Percentiles rank a stretch among this genome's conserved stretches.
These are phyloP conservation scores for Tor tambroides DNA, from an alignment of 2,113 vertebrate genomes.

Conservation along the genomic window DNA sequence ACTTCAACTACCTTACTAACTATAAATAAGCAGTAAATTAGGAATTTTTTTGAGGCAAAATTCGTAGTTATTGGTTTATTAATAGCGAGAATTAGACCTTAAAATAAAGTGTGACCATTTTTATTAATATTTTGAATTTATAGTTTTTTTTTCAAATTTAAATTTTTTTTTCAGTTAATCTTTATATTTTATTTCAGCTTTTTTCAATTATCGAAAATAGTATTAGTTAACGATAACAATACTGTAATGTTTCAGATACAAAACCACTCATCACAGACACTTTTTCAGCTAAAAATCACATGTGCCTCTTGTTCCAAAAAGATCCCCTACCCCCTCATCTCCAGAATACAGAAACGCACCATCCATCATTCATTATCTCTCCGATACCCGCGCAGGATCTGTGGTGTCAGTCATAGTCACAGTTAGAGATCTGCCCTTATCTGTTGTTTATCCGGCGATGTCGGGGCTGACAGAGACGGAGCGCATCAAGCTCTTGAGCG, in stretches of 20 bases:
- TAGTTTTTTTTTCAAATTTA: too few relatives aligned
- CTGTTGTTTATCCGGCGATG: conserved; percentile 15
- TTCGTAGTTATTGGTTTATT: too few relatives aligned
- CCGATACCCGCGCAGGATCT: not conserved
- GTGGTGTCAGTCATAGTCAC: conserved; percentile 36
- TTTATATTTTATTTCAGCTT: not conserved
- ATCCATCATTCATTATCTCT: conserved; percentile 40
- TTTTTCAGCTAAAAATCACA: not conserved
- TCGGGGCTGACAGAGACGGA: conserved; percentile 26
- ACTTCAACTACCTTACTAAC: too few relatives aligned
- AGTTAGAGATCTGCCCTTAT: conserved; percentile 40
- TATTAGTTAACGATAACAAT: not conserved
- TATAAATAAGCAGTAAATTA: too few relatives aligned
- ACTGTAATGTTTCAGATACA: not conserved
- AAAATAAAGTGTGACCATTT: too few relatives aligned
- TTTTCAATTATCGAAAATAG: not conserved
- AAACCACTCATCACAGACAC: not conserved
- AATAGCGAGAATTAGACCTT: too few relatives aligned
- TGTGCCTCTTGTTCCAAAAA: not conserved
- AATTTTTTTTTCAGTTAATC: not conserved
- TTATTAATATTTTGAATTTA: not conserved
- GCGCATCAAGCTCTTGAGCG: not conserved
- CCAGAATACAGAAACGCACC: not conserved
- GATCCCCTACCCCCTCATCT: not conserved
- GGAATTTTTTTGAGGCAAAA: too few relatives aligned